phyloP scores from a whole-genome alignment of 64 coral and sea anemone species.

The Dendronephthya gigantea region DNA sequence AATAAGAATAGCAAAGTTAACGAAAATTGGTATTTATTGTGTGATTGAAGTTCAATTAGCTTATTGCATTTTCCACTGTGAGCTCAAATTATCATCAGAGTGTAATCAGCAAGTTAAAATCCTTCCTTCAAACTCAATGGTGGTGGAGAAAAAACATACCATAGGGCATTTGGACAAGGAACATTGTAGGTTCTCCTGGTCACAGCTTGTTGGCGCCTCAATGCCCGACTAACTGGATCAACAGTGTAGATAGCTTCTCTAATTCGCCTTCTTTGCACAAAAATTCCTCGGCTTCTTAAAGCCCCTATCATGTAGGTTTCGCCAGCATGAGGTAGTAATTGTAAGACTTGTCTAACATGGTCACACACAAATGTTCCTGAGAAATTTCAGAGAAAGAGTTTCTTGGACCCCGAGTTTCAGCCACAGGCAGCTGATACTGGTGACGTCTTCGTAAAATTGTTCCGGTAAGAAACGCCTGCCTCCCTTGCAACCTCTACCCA shows the following conservation, averaged over 20 bases:
- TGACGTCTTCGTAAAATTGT: slow-evolving; percentile 49
- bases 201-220: slow-evolving; percentile 27
- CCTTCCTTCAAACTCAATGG: no score
- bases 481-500: slow-evolving; percentile 38
- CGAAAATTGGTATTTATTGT: neutral
- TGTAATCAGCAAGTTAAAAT: no score
- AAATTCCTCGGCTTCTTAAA: slow-evolving; percentile 23
- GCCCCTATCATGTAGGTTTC: slow-evolving; percentile 56
- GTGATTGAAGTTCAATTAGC: no score
- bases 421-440: slow-evolving; percentile 27
- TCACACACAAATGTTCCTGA: slow-evolving; percentile 23
- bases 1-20: neutral
- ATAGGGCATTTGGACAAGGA: slow-evolving; percentile 48
- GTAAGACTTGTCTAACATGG: slow-evolving; percentile 41
- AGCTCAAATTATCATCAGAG: neutral
- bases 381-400: slow-evolving; percentile 1
- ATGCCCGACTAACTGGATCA: slow-evolving; percentile 41
- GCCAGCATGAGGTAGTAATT: slow-evolving; percentile 37
- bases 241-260: slow-evolving; percentile 30
- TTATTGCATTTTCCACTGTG: no score
- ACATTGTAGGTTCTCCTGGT: slow-evolving; percentile 49
- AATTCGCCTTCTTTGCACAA: slow-evolving; percentile 40
- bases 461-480: slow-evolving; percentile 33
- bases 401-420: neutral
- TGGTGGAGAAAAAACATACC: no score